Percentiles rank a stretch among this genome's conserved stretches.
Conservation (phyloP, 2,113 vertebrate genomes). For the Dasyurus viverrinus region DNA sequence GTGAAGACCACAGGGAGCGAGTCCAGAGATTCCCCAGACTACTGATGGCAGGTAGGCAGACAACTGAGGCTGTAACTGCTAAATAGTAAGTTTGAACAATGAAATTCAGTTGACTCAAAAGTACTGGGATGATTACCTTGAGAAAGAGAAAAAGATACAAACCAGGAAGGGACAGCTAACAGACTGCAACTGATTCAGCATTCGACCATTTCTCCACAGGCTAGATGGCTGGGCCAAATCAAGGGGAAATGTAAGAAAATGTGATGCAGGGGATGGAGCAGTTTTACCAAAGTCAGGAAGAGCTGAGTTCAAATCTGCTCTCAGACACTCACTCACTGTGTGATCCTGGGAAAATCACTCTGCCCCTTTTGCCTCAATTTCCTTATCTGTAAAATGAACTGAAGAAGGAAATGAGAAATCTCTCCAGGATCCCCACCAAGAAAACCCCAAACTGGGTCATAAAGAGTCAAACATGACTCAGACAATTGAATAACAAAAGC, state of each 20-base stretch:
- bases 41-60: neutral
- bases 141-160: neutral
- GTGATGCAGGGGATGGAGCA: neutral
- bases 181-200: neutral
- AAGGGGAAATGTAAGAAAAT: neutral
- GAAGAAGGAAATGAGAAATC: neutral
- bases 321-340: neutral
- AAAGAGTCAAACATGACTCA: neutral
- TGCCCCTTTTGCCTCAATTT: neutral
- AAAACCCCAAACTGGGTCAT: neutral
- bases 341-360: neutral
- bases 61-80: neutral
- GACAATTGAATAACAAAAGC: neutral
- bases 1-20: neutral
- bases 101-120: neutral
- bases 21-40: neutral
- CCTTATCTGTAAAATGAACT: neutral
- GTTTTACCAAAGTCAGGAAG: neutral
- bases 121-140: neutral
- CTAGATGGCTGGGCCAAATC: neutral
- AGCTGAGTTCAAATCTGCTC: neutral
- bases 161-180: neutral
- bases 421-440: neutral
- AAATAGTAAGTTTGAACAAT: neutral
- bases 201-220: neutral